phyloP scores from a whole-genome alignment of 2,113 vertebrate species.

The Takifugu flavidus region DNA sequence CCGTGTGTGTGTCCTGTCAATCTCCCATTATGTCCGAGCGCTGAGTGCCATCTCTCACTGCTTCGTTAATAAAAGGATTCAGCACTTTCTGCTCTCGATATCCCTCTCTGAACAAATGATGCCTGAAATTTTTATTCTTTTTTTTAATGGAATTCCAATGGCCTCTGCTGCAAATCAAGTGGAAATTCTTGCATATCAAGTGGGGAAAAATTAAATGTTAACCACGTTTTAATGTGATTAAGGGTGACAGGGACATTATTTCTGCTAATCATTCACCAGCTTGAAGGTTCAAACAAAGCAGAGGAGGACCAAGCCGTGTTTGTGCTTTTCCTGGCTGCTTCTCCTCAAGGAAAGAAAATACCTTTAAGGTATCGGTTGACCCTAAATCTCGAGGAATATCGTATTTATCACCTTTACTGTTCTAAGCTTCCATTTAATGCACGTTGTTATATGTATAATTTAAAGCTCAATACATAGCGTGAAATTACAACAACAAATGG shows the following conservation, averaged over 20 bases:
- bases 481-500: slow-evolving; percentile 52
- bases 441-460: slow-evolving; percentile 32
- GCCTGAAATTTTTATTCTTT: slow-evolving; percentile 99
- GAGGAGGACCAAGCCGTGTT: slow-evolving; percentile 78
- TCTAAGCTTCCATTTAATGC: slow-evolving; percentile 29
- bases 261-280: slow-evolving; percentile 99
- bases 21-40: slow-evolving; percentile 60
- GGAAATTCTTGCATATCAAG: slow-evolving; percentile 99
- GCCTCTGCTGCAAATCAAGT: slow-evolving; percentile 99
- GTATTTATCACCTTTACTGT: slow-evolving; percentile 3
- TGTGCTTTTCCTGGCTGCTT: slow-evolving; percentile 65
- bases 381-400: slow-evolving; percentile 10
- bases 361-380: background rate
- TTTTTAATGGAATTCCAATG: slow-evolving; percentile 99
- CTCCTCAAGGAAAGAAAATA: slow-evolving; percentile 43
- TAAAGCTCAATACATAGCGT: slow-evolving; percentile 37
- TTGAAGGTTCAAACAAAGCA: slow-evolving; percentile 93
- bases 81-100: slow-evolving; percentile 93
- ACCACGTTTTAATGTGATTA: slow-evolving; percentile 99
- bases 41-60: slow-evolving; percentile 86
- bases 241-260: slow-evolving; percentile 99
- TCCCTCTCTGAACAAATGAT: slow-evolving; percentile 99
- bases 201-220: slow-evolving; percentile 99
- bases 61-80: slow-evolving; percentile 92
- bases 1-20: slow-evolving; percentile 48